phyloP scores from a whole-genome alignment of 1,140 invertebrate species.

The Bombus picipes region DNA sequence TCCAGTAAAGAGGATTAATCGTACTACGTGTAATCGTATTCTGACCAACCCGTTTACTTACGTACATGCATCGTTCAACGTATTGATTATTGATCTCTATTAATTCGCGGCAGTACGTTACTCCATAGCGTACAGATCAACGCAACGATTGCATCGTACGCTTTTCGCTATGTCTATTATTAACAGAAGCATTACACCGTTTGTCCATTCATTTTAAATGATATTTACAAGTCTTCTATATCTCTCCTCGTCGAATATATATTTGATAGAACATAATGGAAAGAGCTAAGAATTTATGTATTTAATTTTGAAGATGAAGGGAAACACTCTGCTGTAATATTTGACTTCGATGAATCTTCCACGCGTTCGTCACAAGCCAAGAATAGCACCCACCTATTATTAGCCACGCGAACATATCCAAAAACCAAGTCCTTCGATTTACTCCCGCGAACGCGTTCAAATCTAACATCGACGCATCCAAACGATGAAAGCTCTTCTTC shows the following conservation, averaged over 20 bases:
- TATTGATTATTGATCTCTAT: neutral
- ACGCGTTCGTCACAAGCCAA: no score
- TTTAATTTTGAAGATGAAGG: neutral
- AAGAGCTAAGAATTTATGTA: neutral
- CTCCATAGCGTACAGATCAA: neutral
- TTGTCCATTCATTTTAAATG: neutral
- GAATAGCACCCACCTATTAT: neutral
- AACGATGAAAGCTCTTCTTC: constrained; percentile 25
- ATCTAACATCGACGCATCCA: neutral
- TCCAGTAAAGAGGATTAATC: neutral
- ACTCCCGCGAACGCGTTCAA: constrained; percentile 1
- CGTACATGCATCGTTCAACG: neutral
- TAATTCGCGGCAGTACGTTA: neutral
- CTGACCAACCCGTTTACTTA: neutral
- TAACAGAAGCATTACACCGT: neutral
- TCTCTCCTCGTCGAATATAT: neutral
- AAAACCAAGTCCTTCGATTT: neutral
- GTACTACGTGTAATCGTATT: neutral
- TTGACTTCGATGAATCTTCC: neutral
- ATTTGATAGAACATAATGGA: no score
- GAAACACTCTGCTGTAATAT: neutral
- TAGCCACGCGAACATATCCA: neutral
- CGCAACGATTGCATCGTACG: neutral
- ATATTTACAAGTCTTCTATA: neutral
- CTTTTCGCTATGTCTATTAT: neutral